phyloP scores from a whole-genome alignment of 2,888 invertebrate species.

The Drosophila prostipennis region DNA sequence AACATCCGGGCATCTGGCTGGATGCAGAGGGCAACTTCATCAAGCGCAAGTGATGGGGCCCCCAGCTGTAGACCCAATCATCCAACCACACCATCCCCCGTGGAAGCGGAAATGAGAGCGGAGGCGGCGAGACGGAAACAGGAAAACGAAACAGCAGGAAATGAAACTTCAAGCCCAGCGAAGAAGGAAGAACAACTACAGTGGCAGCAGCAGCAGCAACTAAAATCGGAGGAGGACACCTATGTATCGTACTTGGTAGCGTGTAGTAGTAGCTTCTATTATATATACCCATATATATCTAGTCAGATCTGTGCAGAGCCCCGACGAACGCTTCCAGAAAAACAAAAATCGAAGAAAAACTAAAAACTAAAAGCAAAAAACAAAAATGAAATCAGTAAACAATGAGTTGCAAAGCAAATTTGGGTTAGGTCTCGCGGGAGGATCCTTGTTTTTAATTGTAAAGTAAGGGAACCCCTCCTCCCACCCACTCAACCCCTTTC shows the following conservation, averaged over 20 bases:
- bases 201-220: conserved; percentile 24
- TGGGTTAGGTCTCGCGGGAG: conserved; percentile 35
- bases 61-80: conserved; percentile 8
- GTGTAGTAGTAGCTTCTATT: conserved; percentile 54
- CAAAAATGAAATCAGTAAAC: conserved; percentile 8
- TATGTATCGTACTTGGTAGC: conserved; percentile 51
- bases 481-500: conserved; percentile 10
- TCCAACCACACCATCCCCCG: conserved; percentile 46
- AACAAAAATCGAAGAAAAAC: conserved; percentile 27
- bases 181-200: conserved; percentile 48
- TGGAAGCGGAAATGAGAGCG: conserved; percentile 7
- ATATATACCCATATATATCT: conserved; percentile 68
- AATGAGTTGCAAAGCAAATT: conserved; percentile 75
- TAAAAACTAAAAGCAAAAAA: not conserved
- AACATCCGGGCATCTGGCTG: conserved; percentile 74
- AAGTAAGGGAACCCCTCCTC: conserved; percentile 28
- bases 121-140: conserved; percentile 4
- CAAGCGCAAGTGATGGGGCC: conserved; percentile 67
- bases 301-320: conserved; percentile 73
- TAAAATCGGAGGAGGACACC: conserved; percentile 49
- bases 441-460: conserved; percentile 47
- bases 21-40: conserved; percentile 82
- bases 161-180: conserved; percentile 73
- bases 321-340: conserved; percentile 44
- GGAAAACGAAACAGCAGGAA: conserved; percentile 29